Percentiles rank a stretch among this genome's conserved stretches.
Evolutionary conservation across 1,140 invertebrate species (phyloP).

Genomic region (Trichonephila clavipes): DNA sequence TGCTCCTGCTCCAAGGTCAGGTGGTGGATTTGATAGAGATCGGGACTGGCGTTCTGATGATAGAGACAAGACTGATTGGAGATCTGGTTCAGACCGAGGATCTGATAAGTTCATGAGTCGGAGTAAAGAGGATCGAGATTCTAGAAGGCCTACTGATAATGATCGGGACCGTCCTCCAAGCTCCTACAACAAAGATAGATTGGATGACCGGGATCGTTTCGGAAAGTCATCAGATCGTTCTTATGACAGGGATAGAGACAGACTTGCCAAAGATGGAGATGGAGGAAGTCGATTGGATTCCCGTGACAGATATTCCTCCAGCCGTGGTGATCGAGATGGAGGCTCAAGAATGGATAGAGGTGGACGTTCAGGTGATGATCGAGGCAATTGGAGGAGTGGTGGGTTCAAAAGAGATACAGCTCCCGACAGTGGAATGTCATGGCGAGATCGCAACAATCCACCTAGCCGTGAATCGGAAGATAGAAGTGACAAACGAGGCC

Average conservation of each 20-base stretch:
- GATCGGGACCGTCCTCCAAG: neutral
- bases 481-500: neutral
- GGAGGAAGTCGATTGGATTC: neutral
- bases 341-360: neutral
- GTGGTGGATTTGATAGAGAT: neutral
- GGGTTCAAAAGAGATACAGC: neutral
- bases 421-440: conserved; percentile 29
- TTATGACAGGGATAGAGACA: neutral
- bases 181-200: neutral
- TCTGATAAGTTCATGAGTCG: conserved; percentile 7
- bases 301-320: neutral
- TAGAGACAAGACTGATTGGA: conserved; percentile 31
- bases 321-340: neutral
- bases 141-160: neutral
- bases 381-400: conserved; percentile 36
- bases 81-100: conserved; percentile 7
- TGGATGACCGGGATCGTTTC: conserved; percentile 10
- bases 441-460: conserved; percentile 19
- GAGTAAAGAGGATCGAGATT: conserved; percentile 1
- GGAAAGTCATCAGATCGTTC: conserved; percentile 5
- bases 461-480: neutral
- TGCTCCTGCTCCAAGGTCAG: neutral
- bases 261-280: conserved; percentile 6
- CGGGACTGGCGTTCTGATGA: conserved; percentile 10
- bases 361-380: neutral